Evolutionary conservation across 2,888 invertebrate genomes (phyloP).

Genomic region (Heliconius aoede): DNA sequence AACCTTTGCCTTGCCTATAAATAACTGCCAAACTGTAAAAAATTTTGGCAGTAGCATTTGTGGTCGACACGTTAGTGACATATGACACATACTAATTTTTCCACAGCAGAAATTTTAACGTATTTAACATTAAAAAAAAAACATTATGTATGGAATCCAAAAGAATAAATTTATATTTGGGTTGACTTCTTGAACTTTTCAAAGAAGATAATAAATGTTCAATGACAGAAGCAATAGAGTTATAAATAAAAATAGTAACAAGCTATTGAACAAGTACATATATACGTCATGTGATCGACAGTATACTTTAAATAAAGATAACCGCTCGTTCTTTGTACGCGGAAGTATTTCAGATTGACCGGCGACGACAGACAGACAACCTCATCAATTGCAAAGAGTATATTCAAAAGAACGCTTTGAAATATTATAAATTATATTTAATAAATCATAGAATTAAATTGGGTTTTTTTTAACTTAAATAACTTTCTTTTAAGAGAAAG

Average conservation of each 20-base stretch:
- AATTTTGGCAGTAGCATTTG: constrained; percentile 5
- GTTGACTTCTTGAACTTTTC: not conserved
- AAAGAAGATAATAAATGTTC: constrained; percentile 3
- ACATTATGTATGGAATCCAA: not conserved
- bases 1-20: not conserved
- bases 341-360: constrained; percentile 28
- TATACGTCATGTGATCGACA: not conserved
- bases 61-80: not conserved
- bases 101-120: not conserved
- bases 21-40: not conserved
- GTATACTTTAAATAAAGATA: constrained; percentile 21
- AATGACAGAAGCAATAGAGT: not conserved
- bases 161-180: not conserved
- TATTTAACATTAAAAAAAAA: too few species aligned
- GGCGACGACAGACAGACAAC: constrained; percentile 11
- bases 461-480: not conserved
- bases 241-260: constrained; percentile 1
- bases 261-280: not conserved
- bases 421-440: not conserved
- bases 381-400: constrained; percentile 18
- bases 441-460: too few species aligned
- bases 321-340: constrained; percentile 21
- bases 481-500: not conserved
- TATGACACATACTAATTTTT: constrained; percentile 10
- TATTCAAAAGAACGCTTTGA: constrained; percentile 8